Evolutionary conservation across 2,797 vertebrate genomes (phyloP).

Genomic region (Labeo calbasu): DNA sequence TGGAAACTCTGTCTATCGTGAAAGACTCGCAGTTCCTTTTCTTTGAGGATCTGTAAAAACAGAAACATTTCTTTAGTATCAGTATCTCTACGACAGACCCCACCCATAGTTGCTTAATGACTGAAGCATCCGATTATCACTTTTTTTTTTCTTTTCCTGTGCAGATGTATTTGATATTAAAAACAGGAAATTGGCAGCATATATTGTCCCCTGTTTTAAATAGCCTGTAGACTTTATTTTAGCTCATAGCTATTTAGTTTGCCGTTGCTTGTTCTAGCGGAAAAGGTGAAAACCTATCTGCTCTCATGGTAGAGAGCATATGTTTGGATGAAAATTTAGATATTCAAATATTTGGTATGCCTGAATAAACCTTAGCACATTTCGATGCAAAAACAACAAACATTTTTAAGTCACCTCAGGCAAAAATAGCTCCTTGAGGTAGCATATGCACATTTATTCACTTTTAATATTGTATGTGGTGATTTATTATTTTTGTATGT

Average conservation of each 20-base stretch:
- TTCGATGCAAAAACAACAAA: background rate
- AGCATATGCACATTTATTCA: background rate
- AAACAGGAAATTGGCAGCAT: background rate
- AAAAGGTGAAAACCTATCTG: no score
- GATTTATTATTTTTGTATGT: background rate
- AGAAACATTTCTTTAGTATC: background rate
- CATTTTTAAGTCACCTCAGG: background rate
- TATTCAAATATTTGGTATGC: background rate
- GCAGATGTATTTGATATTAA: background rate
- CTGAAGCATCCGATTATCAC: background rate
- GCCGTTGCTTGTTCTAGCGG: background rate
- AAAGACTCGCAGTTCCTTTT: background rate
- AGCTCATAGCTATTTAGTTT: background rate
- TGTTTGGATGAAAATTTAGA: background rate
- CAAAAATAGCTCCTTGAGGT: background rate
- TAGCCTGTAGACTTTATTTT: background rate
- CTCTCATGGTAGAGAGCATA: background rate
- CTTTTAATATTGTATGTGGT: background rate
- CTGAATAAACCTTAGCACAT: background rate
- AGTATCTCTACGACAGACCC: background rate
- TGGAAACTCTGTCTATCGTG: background rate
- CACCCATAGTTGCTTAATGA: constrained; percentile 3
- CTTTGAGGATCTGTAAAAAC: constrained; percentile 32
- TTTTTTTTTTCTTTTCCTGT: background rate
- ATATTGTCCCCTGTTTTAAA: background rate